phyloP scores from a whole-genome alignment of 2,797 vertebrate genomes.

The Phataginus tetradactyla region DNA sequence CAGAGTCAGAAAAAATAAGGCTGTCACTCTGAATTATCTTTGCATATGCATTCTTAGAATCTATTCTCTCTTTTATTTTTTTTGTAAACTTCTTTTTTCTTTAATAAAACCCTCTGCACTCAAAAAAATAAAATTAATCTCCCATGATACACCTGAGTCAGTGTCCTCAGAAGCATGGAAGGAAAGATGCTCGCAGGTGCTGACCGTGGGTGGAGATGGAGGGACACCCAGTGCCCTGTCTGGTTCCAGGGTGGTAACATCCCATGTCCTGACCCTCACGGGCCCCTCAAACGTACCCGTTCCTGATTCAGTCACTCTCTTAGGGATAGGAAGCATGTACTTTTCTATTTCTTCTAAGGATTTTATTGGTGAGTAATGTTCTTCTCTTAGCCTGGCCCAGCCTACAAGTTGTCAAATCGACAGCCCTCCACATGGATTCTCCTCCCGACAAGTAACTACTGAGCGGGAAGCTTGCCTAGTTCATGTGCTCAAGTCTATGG shows the following conservation, averaged over 20 bases:
- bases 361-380: not conserved
- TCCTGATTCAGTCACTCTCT: not conserved
- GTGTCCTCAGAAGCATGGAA: not conserved
- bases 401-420: too few species aligned
- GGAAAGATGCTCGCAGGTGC: not conserved
- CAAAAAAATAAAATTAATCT: not conserved
- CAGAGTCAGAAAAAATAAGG: not conserved
- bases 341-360: not conserved
- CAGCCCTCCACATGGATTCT: not conserved
- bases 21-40: not conserved
- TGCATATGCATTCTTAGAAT: not conserved
- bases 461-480: not conserved
- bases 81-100: not conserved
- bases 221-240: accelerated
- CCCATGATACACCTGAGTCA: not conserved
- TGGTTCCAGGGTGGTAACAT: too few species aligned
- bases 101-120: not conserved
- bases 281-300: too few species aligned
- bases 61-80: not conserved
- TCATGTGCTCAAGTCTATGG: not conserved
- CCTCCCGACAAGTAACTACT: too few species aligned
- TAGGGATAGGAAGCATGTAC: not conserved
- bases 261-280: not conserved
- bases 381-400: not conserved
- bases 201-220: too few species aligned